Base-by-base conservation (phyloP, 2,797 vertebrate species). In the Pelochelys cantorii region DNA sequence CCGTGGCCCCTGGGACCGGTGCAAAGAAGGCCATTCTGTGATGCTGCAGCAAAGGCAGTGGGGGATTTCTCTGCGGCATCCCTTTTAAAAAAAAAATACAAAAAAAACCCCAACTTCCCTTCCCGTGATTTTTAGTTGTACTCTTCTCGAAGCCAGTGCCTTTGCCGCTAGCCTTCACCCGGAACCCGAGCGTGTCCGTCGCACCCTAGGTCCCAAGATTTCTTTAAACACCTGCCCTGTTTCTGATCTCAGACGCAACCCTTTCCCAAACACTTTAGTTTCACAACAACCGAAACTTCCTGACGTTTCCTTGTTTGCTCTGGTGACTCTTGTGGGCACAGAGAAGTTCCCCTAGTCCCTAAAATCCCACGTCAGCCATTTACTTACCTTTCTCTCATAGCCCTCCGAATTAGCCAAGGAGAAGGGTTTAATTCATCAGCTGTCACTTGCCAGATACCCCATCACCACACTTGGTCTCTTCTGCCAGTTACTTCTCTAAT, bases 101-200 rank as follows among this genome's bases (percentile, higher is more conserved):
- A n/a, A 48, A 8, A 65, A 68, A 68, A 10, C 14, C 65, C 0
- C 0, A 31, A 11, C 0, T 4, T 4, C 9, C 20, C 15, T 84
- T 77, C 48, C 42, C 0, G 0, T 6, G 7, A 10, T 57, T 57
- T 7, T 11, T 20, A 71, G 20, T 34, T 68, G 65, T n/a, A 34
- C 17, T 34, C 23, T 22, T 22, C 11, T 7, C 5, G 34, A 20
- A 71, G 68, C n/a, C 20, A 5, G 42, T 48, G 42, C 42, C 42
- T 48, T 48, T 48, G 42, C 42, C 42, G 8, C 42, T 48, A 48
- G 17, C 7, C 14, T 65, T 65, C 18, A n/a, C 14, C 2, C 3
- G 3, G 31, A n/a, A 31, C 27, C 60, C 12, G 13, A 62, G 60
- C 29, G 31, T 11, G 15, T 68, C 65, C 8, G 4, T 3, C 17